Percentiles rank a stretch among this genome's conserved stretches.
Conservation (phyloP, 1,140 invertebrate species). For the Melipona quadrifasciata region DNA sequence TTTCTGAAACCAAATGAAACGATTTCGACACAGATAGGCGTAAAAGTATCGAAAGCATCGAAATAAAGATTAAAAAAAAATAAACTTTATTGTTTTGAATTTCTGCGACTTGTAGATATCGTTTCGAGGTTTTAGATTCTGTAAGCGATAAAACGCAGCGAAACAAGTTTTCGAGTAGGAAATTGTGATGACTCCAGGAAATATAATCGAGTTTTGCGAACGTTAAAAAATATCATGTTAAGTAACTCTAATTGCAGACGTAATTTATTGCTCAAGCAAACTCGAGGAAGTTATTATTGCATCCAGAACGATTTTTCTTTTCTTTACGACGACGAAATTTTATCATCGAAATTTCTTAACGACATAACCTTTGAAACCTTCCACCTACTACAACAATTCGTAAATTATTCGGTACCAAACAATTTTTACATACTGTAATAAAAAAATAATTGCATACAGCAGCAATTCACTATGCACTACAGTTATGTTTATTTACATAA, state of each 20-base stretch:
- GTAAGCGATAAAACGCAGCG: neutral
- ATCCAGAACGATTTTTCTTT: too few species aligned
- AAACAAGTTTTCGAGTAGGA: neutral
- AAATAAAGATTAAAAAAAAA: neutral
- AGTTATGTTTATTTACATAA: constrained; percentile 43
- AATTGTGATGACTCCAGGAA: constrained; percentile 2
- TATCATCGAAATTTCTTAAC: neutral
- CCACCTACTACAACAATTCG: neutral
- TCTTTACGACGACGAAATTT: neutral
- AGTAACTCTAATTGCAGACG: neutral
- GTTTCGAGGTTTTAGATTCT: constrained; percentile 10
- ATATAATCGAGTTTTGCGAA: neutral
- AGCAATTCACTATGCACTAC: neutral
- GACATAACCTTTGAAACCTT: neutral
- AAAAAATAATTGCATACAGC: neutral
- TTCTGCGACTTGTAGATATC: neutral
- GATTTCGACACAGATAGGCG: neutral
- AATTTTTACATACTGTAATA: neutral
- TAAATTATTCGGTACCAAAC: neutral
- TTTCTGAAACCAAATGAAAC: neutral
- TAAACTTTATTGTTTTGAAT: neutral
- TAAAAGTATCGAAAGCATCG: neutral
- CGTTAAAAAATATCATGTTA: neutral
- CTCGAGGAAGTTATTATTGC: neutral
- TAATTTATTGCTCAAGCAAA: constrained; percentile 10